Base-by-base conservation (phyloP, 2,113 vertebrate genomes). In the Platanista minor region DNA sequence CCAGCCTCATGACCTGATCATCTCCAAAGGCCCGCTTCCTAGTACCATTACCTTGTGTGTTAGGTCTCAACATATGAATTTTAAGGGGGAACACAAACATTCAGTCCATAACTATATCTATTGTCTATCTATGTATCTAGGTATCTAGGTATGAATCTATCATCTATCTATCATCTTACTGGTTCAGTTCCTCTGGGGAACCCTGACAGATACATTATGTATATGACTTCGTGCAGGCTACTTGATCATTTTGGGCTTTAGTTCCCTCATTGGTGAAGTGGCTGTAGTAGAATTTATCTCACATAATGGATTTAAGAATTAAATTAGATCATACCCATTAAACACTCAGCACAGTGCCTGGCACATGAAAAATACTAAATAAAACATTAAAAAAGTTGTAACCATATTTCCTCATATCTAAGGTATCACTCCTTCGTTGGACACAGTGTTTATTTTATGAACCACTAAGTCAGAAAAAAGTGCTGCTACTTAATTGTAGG, bases 371-470 rank as follows among this genome's bases (percentile, higher is more conserved):
- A 39, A 13, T 20, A 33, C 57, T 57, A 36, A 64, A n/a, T 46
- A 36, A 66, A 36, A 31, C 3, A 8, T 27, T 6, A 10, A 20
- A 11, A 49, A 33, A 46, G 33, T 46, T 12, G 3, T 88, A 3
- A 17, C 25, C 11, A 0, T 46, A 9, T 29, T 33, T 39, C 10
- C 2, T 74, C 6, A 13, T 36, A 4, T 72, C 43, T 8, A 6
- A 52, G 33, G 5, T 13, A 13, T 15, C 27, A 2, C 10, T 20
- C 39, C 0, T 27, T 49, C 1, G 2, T 59, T 33, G 8, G 20
- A 17, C 1, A 13, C 14, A 10, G 33, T 49, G 31, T 43, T 64
- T 54, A 52, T 54, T 29, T 23, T 13, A 31, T 3, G 29, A 11
- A 8, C 41, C 39, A 10, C 74, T 10, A 17, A 74, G 66, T 64